Evolutionary conservation across 1,140 invertebrate species (phyloP), one percentile per base, ranked within the genome.

Genomic region (Cydia amplana): DNA sequence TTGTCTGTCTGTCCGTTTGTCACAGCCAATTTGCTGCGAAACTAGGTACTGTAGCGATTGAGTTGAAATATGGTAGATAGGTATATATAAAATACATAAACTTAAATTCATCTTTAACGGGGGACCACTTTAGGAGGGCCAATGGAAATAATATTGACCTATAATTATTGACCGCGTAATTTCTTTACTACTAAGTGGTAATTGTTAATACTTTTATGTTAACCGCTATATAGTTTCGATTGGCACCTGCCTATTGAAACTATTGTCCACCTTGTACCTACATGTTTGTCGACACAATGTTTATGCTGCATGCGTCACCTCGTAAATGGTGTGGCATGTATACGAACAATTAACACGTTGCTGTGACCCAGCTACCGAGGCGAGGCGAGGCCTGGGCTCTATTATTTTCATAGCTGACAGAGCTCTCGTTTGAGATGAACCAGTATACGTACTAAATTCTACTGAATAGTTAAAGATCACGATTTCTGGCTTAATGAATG

Each of bases 351-450:
- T 60, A 60, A 60, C 55, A 60, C 55, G 9, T 60, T 23, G 55
- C 20, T 60, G 55, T 60, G 55, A 60, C 55, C 55, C 55, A 60
- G 55, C 55, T 60, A 60, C 55, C 55, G 55, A 60, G 9, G 55
- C 55, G 55, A 60, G 9, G 55, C 55, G 49, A 23, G 55, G 55
- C 20, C 18, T 55, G 6, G 6, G n/a, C 16, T 60, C 49, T 18
- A n/a, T n/a, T 23, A 60, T 10, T 23, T 23, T n/a, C 55, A 23
- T 12, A n/a, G 18, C 20, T 23, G 18, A 12, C 55, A n/a, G 55
- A 23, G 7, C 20, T 4, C 6, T 60, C 6, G 18, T 10, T 2
- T 60, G 1, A n/a, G n/a, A n/a, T 0, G 3, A 51, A 51, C 49
- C 55, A 60, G 55, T 60, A 10, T 60, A 20, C 2, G 4, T 20